Evolutionary conservation across 2,888 invertebrate genomes (phyloP).

Genomic region (Rhagium mordax): DNA sequence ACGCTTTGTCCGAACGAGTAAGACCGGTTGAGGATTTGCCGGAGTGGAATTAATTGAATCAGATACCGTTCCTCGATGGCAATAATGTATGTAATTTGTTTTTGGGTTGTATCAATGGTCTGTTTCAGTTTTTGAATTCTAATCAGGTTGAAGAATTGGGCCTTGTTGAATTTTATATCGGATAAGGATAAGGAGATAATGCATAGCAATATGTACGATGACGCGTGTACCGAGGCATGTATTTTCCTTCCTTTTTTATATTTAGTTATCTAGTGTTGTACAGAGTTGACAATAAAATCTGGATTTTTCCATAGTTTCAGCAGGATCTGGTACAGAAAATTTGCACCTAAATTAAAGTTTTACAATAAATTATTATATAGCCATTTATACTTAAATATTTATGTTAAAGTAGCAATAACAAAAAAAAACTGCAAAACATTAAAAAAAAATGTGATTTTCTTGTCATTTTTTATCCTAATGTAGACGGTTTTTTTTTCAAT

Average conservation of each 20-base stretch:
- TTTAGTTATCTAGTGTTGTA: background rate
- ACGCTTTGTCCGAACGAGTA: conserved; percentile 29
- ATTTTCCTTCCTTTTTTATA: background rate
- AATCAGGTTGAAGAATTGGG: background rate
- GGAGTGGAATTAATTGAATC: conserved; percentile 27
- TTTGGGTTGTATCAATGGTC: conserved; percentile 8
- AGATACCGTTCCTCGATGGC: conserved; percentile 21
- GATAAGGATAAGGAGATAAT: background rate
- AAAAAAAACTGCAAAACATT: too few species aligned
- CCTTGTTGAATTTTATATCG: background rate
- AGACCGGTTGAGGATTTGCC: conserved; percentile 29
- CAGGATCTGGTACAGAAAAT: too few species aligned
- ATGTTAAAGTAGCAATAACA: too few species aligned
- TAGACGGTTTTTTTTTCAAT: too few species aligned
- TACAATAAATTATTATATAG: too few species aligned
- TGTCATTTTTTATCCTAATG: too few species aligned
- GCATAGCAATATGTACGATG: background rate
- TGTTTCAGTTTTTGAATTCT: background rate
- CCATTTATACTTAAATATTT: too few species aligned
- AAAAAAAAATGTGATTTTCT: too few species aligned
- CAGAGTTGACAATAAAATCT: too few species aligned
- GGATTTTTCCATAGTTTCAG: too few species aligned
- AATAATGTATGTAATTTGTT: conserved; percentile 28
- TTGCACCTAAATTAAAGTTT: too few species aligned
- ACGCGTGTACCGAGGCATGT: background rate